Evolutionary conservation across 2,113 vertebrate species (phyloP).

Genomic region (Cynocephalus volans): DNA sequence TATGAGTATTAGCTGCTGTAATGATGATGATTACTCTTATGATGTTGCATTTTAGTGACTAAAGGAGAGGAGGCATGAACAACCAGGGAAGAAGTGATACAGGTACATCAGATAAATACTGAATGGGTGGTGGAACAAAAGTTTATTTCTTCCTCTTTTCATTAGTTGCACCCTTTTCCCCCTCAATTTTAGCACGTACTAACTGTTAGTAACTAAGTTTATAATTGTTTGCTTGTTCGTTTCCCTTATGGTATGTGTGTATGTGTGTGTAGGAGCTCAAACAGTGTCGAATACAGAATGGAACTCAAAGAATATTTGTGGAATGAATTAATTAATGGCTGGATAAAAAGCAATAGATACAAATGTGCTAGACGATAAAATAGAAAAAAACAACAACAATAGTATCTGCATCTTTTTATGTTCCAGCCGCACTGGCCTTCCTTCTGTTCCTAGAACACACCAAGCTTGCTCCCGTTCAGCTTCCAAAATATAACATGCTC

Average conservation of each 20-base stretch:
- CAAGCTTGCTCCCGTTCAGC: constrained; percentile 34
- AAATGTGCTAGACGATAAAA: constrained; percentile 43
- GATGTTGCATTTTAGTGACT: neutral
- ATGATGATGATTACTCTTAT: neutral
- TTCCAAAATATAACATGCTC: constrained; percentile 56
- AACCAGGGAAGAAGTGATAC: neutral
- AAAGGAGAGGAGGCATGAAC: neutral
- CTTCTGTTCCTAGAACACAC: constrained; percentile 18
- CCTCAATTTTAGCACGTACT: neutral
- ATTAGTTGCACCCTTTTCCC: neutral
- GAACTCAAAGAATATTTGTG: constrained; percentile 52
- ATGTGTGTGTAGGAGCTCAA: neutral
- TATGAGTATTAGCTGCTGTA: neutral
- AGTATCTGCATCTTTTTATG: neutral
- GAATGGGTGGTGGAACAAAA: constrained; percentile 12
- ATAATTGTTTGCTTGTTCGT: constrained; percentile 2
- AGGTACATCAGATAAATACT: neutral
- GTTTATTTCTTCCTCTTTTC: neutral
- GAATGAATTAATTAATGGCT: constrained; percentile 10
- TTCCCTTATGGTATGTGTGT: neutral
- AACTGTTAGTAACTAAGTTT: constrained; percentile 43
- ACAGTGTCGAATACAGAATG: neutral
- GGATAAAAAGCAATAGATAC: constrained; percentile 27
- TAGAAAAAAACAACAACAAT: neutral
- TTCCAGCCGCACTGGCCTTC: neutral